Evolutionary conservation across 2,888 invertebrate genomes (phyloP).

Genomic region (Drosophila peninsularis): DNA sequence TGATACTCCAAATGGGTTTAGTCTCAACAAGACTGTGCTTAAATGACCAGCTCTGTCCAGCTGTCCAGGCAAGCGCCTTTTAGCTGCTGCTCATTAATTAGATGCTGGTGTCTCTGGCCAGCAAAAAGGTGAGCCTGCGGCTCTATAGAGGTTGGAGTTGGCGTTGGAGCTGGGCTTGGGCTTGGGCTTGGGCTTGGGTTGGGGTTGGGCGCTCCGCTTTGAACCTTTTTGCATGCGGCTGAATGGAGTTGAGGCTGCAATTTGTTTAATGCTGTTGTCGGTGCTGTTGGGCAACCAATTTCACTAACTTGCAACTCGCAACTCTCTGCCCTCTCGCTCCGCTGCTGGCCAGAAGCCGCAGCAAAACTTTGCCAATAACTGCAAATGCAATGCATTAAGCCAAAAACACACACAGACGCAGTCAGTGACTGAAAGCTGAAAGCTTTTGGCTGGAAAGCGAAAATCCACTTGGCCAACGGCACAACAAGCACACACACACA

Average conservation of each 20-base stretch:
- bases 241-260: conserved; percentile 36
- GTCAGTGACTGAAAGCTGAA: conserved; percentile 22
- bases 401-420: conserved; percentile 21
- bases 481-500: conserved; percentile 14
- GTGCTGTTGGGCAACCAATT: conserved; percentile 27
- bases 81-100: conserved; percentile 15
- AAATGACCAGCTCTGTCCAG: conserved; percentile 5
- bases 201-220: background rate
- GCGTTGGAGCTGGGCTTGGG: background rate
- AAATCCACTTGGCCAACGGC: conserved; percentile 45
- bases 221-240: conserved; percentile 27
- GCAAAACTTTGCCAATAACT: conserved; percentile 73
- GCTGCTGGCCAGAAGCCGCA: conserved; percentile 40
- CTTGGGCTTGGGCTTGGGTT: too few relatives aligned
- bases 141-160: conserved; percentile 12
- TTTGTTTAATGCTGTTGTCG: conserved; percentile 59
- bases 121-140: conserved; percentile 5
- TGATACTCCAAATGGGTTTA: conserved; percentile 26
- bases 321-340: background rate
- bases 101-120: conserved; percentile 1
- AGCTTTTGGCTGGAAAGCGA: conserved; percentile 41
- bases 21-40: conserved; percentile 6
- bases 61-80: conserved; percentile 12
- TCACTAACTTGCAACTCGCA: conserved; percentile 6
- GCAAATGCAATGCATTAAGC: conserved; percentile 75